A percentile compares a stretch with the other conserved stretches of the same genome.
Evolutionary conservation across 2,113 vertebrate genomes (phyloP).

Genomic region (Microtus montanus): DNA sequence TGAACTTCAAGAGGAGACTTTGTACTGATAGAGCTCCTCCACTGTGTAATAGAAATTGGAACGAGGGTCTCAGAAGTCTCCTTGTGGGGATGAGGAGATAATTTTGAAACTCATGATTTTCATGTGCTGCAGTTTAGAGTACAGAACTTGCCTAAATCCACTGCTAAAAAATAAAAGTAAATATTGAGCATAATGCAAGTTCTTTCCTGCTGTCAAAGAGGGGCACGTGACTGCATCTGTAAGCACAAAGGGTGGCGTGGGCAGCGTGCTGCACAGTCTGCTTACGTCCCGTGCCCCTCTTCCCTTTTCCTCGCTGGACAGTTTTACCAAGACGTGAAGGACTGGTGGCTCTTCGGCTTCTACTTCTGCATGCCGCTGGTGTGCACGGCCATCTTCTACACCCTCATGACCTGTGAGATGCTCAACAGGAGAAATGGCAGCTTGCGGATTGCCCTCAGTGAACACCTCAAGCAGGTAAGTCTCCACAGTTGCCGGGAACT

Average conservation of each 20-base stretch:
- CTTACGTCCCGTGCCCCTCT: not conserved
- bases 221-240: fast-evolving
- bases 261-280: not conserved
- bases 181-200: not conserved
- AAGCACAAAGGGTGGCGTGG: not conserved
- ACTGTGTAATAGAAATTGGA: not conserved
- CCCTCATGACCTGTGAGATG: slow-evolving; percentile 98
- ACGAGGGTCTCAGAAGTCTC: not conserved
- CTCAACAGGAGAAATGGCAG: slow-evolving; percentile 95
- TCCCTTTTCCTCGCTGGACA: slow-evolving; percentile 71
- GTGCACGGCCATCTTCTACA: slow-evolving; percentile 96
- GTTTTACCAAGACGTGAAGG: slow-evolving; percentile 92
- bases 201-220: not conserved
- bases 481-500: too few relatives aligned
- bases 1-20: not conserved
- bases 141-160: not conserved
- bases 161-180: not conserved
- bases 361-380: slow-evolving; percentile 96
- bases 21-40: not conserved
- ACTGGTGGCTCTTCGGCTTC: slow-evolving; percentile 98
- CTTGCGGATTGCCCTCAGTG: slow-evolving; percentile 95
- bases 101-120: not conserved
- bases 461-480: slow-evolving; percentile 97
- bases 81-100: not conserved
- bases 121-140: not conserved